Conservation (phyloP, 2,888 invertebrate genomes). For the Dryobota labecula region DNA sequence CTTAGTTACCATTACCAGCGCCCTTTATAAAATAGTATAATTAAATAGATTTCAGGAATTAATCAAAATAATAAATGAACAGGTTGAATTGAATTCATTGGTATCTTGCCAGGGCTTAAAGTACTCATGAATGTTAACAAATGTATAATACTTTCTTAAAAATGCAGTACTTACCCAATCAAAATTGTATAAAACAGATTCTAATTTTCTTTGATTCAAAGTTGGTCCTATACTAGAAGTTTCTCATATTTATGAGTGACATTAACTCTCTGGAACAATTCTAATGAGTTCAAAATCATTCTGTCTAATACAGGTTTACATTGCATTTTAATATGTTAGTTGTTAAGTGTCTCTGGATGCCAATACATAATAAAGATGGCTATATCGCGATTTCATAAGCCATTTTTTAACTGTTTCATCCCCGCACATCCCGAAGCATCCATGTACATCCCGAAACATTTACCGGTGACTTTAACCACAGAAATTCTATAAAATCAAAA, state of each 20-base stretch:
- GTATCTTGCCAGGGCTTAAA: neutral
- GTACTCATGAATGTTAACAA: neutral
- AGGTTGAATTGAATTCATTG: slow-evolving; percentile 9
- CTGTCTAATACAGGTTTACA: slow-evolving; percentile 25
- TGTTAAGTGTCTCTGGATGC: slow-evolving; percentile 32
- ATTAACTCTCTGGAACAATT: neutral
- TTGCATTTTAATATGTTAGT: slow-evolving; percentile 31
- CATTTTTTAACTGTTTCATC: neutral
- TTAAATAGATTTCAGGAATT: neutral
- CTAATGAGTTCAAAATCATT: slow-evolving; percentile 8
- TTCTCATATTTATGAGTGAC: neutral
- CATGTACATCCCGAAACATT: neutral
- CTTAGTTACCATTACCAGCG: slow-evolving; percentile 15
- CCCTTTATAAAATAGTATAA: slow-evolving; percentile 4
- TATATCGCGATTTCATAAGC: neutral
- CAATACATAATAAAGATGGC: neutral
- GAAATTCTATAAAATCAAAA: no score
- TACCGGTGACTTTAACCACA: no score
- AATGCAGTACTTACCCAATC: neutral
- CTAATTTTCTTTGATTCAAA: neutral
- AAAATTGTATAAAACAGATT: neutral
- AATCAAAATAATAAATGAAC: slow-evolving; percentile 15
- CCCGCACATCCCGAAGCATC: neutral
- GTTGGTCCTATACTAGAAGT: neutral
- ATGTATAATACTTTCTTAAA: neutral